Evolutionary conservation across 1,140 invertebrate genomes (phyloP).

Genomic region (Trichonephila clavata): DNA sequence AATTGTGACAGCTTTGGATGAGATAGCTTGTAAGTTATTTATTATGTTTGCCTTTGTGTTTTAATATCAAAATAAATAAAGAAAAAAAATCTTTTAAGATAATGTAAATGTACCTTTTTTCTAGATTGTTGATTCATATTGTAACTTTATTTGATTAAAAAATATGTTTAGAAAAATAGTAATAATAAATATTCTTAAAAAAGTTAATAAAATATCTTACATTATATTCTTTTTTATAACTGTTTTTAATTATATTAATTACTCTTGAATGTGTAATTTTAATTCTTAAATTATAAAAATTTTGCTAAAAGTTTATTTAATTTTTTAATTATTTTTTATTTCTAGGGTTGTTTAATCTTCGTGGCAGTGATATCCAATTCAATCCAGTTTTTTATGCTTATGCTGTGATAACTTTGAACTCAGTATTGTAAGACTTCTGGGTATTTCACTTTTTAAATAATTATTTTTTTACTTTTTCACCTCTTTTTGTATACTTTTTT

Average conservation of each 20-base stretch:
- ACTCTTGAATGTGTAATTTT: neutral
- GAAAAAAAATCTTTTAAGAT: no score
- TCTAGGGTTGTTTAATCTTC: conserved; percentile 92
- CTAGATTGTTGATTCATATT: no score
- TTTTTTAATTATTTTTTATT: neutral
- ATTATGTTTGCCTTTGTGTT: no score
- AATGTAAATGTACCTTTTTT: no score
- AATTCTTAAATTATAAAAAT: neutral
- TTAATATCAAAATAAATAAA: no score
- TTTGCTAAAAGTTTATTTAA: neutral
- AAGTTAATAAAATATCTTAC: no score
- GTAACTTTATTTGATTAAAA: no score
- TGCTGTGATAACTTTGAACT: conserved; percentile 86
- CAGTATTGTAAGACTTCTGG: conserved; percentile 82
- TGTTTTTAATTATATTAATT: neutral
- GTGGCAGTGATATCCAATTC: conserved; percentile 96
- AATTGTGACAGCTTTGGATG: conserved; percentile 93
- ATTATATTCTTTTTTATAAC: no score
- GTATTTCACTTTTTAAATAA: neutral
- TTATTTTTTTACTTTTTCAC: no score
- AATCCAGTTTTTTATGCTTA: conserved; percentile 99
- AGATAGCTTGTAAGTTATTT: conserved; percentile 89
- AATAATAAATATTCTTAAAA: no score
- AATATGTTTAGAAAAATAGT: no score
- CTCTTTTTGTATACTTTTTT: no score